Percentiles rank a stretch among this genome's conserved stretches.
Conservation (phyloP, 2,113 vertebrate genomes). For the Carettochelys insculpta region DNA sequence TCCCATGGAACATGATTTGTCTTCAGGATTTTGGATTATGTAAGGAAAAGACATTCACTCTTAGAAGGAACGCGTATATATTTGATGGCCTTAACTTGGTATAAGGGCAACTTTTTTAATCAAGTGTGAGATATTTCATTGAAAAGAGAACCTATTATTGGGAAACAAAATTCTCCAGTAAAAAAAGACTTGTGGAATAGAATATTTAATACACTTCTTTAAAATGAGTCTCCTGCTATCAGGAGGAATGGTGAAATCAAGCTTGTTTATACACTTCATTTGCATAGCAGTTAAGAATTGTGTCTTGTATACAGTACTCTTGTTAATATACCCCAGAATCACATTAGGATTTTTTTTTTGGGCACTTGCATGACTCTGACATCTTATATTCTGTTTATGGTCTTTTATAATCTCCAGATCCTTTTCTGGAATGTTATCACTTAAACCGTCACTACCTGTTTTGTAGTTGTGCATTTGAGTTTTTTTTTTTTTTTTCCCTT, state of each 20-base stretch:
- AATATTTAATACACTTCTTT: background rate
- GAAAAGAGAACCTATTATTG: background rate
- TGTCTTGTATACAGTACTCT: background rate
- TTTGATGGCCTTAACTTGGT: background rate
- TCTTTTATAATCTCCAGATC: background rate
- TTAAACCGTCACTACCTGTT: background rate
- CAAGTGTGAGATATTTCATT: background rate
- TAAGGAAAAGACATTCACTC: background rate
- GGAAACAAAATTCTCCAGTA: background rate
- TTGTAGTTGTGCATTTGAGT: background rate
- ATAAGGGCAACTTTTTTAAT: background rate
- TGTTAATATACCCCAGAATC: background rate
- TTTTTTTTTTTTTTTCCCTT: too few relatives aligned
- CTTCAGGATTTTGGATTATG: background rate
- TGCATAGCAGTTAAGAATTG: background rate
- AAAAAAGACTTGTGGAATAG: background rate
- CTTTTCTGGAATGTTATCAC: background rate
- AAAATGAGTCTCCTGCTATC: background rate
- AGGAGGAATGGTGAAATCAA: background rate
- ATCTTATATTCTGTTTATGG: background rate
- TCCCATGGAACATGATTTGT: background rate
- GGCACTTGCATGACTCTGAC: background rate
- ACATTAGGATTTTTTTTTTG: background rate
- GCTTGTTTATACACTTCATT: background rate
- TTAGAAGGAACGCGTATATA: background rate